Evolutionary conservation across 2,888 invertebrate genomes (phyloP), one percentile per base, ranked within the genome.

Genomic region (Harpagoxenus sublaevis): DNA sequence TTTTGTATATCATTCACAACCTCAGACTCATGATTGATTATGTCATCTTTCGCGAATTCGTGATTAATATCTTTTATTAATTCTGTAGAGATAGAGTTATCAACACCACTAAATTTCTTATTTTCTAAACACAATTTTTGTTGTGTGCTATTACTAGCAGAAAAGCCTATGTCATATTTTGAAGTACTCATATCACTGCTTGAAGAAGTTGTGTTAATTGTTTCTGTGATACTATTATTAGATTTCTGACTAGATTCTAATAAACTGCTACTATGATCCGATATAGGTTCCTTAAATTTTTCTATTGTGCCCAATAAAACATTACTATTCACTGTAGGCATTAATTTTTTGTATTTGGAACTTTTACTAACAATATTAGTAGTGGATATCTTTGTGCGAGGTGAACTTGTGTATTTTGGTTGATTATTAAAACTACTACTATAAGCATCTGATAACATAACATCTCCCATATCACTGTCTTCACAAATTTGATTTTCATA

Each of bases 331-430:
- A 31, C 23, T 28, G 62, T n/a, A 77, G 15, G 57, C 57, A 35
- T 77, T 48, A 35, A 66, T 83, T 62, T 63, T 85, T 35, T 83
- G 28, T 8, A 79, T 66, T 57, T 23, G 3, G 2, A 18, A 78
- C n/a, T 28, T 79, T 12, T 23, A 15, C 6, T 45, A 15, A 65
- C 23, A 48, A 18, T 4, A 3, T 35, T 84, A 12, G 53, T 12
- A 2, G 45, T 4, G 3, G 15, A 63, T 6, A 31, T 18, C 57
- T 87, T 89, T 10, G 28, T 35, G 9, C 12, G 70, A 42, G 93
- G 93, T 10, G 93, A 93, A 85, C 93, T 93, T 60, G 92, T 91
- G 35, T 86, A 92, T 57, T 89, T 86, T 42, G 93, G 93, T 28
- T 68, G 42, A 70, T 63, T 79, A 68, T 90, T 39, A 62, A 60